Evolutionary conservation across 2,797 vertebrate genomes (phyloP), one percentile per base, ranked within the genome.

Genomic region (Merluccius polli): DNA sequence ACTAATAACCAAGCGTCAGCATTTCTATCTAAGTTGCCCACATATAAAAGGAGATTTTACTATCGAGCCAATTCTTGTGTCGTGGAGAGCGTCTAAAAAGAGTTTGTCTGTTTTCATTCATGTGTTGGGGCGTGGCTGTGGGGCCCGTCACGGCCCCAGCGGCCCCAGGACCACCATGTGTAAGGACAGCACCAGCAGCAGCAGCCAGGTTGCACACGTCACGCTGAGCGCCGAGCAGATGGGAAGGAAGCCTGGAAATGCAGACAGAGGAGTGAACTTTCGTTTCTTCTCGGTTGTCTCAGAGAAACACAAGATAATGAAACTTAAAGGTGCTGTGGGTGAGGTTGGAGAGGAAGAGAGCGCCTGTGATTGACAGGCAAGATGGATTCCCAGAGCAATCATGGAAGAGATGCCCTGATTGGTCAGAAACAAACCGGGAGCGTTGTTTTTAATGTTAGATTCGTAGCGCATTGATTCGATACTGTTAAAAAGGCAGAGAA

Each of bases 141-240:
- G 52, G 52, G 52, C 9, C 24, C 2, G 9, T 65, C 24, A 65
- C 24, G 9, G 59, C n/a, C 59, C 8, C 59, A 94, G 82, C 35
- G 93, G 84, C 76, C 89, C 90, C 82, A 92, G 73, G 12, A 89
- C 85, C 44, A 89, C 85, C 44, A 93, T 74, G 82, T 90, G 88
- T 84, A 95, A 87, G 72, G 91, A 93, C 84, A 93, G 89, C 82
- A 89, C 44, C 77, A 91, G 72, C 0, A 87, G 88, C 80, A 92
- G 73, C 78, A 93, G 44, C 92, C 90, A 92, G 0, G 89, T 87
- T n/a, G 93, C 78, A 68, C 85, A 89, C 84, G 90, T 87, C 3
- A 92, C 76, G 36, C 88, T 92, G 75, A 94, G 79, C 10, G 91
- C 94, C 41, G 92, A 93, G 86, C 94, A 95, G 81, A 94, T 85